Conservation (phyloP, 2,888 invertebrate genomes). For the Idaea biselata region DNA sequence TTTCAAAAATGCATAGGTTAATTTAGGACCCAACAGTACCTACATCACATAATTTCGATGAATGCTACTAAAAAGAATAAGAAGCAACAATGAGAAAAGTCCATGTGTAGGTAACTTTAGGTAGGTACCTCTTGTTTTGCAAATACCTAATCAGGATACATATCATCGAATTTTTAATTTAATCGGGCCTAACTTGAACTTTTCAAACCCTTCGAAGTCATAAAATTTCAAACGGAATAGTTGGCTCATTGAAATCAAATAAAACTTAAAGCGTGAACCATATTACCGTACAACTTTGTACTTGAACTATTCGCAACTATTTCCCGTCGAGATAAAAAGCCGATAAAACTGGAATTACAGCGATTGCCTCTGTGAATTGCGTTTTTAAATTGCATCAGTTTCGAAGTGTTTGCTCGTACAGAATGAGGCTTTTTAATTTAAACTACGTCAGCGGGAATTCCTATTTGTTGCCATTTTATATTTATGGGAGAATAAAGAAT, state of each 20-base stretch:
- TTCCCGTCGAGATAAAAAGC: not conserved
- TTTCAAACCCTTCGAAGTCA: too few species aligned
- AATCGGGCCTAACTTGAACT: too few species aligned
- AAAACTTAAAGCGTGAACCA: not conserved
- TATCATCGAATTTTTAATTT: too few species aligned
- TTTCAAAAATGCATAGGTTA: too few species aligned
- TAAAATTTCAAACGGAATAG: not conserved
- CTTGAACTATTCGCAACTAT: constrained; percentile 1
- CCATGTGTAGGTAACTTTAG: too few species aligned
- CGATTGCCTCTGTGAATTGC: constrained; percentile 1
- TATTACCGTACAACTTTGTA: constrained; percentile 1
- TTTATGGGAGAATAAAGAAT: not conserved
- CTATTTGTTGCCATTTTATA: not conserved
- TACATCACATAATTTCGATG: too few species aligned
- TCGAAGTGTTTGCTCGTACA: not conserved
- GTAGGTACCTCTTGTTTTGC: too few species aligned
- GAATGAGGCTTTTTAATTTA: not conserved
- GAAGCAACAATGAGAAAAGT: too few species aligned
- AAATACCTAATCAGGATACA: too few species aligned
- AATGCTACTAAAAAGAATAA: too few species aligned
- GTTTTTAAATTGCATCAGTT: not conserved
- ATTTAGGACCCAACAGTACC: too few species aligned
- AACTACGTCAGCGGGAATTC: not conserved
- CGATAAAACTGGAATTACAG: constrained; percentile 3
- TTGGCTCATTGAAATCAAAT: not conserved